Conservation (phyloP, 37 sponge, comb jelly and placozoan species). For the Tethya wilhelma region DNA sequence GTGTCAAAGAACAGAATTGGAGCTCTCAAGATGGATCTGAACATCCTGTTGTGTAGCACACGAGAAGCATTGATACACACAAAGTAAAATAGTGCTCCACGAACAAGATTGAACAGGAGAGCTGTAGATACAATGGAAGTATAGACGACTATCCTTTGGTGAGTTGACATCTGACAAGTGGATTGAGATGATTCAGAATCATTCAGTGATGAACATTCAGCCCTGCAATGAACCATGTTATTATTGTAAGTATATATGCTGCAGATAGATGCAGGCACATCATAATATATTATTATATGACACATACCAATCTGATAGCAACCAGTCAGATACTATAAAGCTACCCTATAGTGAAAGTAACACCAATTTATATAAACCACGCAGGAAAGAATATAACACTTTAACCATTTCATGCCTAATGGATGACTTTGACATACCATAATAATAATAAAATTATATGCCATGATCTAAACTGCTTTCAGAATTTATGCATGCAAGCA, state of each 20-base stretch:
- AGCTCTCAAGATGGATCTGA: slow-evolving; percentile 51
- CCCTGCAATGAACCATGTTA: slow-evolving; percentile 16
- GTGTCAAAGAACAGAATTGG: slow-evolving; percentile 79
- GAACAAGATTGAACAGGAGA: slow-evolving; percentile 22
- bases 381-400: no score
- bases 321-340: slow-evolving; percentile 69
- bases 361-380: no score
- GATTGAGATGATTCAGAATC: no score
- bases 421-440: no score
- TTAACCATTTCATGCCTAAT: no score
- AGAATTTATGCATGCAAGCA: no score
- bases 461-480: no score
- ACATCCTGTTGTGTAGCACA: slow-evolving; percentile 59
- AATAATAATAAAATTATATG: no score
- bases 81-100: slow-evolving; percentile 30
- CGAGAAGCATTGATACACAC: slow-evolving; percentile 50
- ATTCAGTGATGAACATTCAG: slow-evolving; percentile 42
- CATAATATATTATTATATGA: no score
- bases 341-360: slow-evolving; percentile 50
- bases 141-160: slow-evolving; percentile 50
- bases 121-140: slow-evolving; percentile 12
- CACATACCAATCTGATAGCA: slow-evolving; percentile 76
- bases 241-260: not conserved
- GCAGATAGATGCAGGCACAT: not conserved
- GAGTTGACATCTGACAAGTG: slow-evolving; percentile 5